Conservation (phyloP, 2,888 invertebrate species). For the Nipponacmea schrenckii region DNA sequence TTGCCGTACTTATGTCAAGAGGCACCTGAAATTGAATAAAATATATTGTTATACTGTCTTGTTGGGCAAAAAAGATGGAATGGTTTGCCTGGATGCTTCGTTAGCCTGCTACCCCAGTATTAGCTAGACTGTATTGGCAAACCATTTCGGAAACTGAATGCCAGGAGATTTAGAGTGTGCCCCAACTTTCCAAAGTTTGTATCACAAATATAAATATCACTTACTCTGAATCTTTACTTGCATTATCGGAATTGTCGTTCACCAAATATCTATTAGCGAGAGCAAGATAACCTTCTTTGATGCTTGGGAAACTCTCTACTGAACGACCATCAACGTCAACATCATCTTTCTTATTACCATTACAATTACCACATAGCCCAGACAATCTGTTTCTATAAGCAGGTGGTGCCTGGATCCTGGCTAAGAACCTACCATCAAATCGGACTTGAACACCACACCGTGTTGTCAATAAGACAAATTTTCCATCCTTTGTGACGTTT, state of each 20-base stretch:
- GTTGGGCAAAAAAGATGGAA: too few species aligned
- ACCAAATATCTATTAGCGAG: slow-evolving; percentile 24
- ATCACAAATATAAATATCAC: slow-evolving; percentile 33
- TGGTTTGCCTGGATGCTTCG: too few species aligned
- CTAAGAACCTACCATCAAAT: slow-evolving; percentile 24
- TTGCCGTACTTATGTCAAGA: too few species aligned
- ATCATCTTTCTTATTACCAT: slow-evolving; percentile 23
- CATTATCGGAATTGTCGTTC: slow-evolving; percentile 27
- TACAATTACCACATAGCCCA: slow-evolving; percentile 30
- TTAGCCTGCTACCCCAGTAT: too few species aligned
- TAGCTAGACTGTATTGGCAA: too few species aligned
- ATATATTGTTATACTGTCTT: too few species aligned
- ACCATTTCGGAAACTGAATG: too few species aligned
- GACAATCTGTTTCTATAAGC: slow-evolving; percentile 16
- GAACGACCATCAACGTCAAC: slow-evolving; percentile 14
- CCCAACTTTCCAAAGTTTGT: slow-evolving; percentile 10
- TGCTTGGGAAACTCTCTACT: slow-evolving; percentile 14
- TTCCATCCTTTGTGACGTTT: slow-evolving; percentile 24
- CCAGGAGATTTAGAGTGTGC: too few species aligned
- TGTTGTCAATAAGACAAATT: slow-evolving; percentile 26
- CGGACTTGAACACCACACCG: slow-evolving; percentile 20
- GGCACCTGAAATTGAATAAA: too few species aligned
- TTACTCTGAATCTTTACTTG: slow-evolving; percentile 23
- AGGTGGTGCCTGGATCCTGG: slow-evolving; percentile 13
- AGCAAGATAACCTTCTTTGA: slow-evolving; percentile 16